Percentiles rank a stretch among this genome's conserved stretches.
phyloP scores from a whole-genome alignment of 1,140 invertebrate species.

The Musca domestica region DNA sequence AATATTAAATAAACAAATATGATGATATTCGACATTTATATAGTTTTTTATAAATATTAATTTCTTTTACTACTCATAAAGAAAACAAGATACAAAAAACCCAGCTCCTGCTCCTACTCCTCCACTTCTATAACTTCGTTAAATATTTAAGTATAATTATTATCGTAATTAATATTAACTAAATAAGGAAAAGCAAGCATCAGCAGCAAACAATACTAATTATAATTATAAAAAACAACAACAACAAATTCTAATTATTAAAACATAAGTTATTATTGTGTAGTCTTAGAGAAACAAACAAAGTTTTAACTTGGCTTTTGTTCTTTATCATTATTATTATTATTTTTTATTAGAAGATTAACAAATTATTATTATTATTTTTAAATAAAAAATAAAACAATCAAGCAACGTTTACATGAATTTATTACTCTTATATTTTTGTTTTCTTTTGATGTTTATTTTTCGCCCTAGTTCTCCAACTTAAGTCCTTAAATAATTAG shows the following conservation, averaged over 20 bases:
- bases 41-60: no score
- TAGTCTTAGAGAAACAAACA: slow-evolving; percentile 8
- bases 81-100: no score
- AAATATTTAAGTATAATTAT: slow-evolving; percentile 15
- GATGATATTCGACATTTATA: no score
- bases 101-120: no score
- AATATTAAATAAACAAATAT: no score
- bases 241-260: slow-evolving; percentile 2
- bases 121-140: slow-evolving; percentile 9
- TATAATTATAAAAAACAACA: neutral
- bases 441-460: neutral
- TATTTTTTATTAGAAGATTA: slow-evolving; percentile 4
- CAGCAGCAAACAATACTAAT: slow-evolving; percentile 4
- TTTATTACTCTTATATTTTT: slow-evolving; percentile 1
- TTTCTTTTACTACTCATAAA: no score
- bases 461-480: neutral
- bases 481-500: neutral
- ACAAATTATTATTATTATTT: slow-evolving; percentile 11
- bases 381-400: slow-evolving; percentile 14
- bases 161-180: neutral
- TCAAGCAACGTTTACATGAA: slow-evolving; percentile 9
- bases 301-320: slow-evolving; percentile 16
- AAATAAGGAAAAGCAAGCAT: slow-evolving; percentile 4
- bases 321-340: neutral
- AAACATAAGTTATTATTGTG: neutral